Evolutionary conservation across 2,888 invertebrate genomes (phyloP).

Genomic region (Tinea trinotella): DNA sequence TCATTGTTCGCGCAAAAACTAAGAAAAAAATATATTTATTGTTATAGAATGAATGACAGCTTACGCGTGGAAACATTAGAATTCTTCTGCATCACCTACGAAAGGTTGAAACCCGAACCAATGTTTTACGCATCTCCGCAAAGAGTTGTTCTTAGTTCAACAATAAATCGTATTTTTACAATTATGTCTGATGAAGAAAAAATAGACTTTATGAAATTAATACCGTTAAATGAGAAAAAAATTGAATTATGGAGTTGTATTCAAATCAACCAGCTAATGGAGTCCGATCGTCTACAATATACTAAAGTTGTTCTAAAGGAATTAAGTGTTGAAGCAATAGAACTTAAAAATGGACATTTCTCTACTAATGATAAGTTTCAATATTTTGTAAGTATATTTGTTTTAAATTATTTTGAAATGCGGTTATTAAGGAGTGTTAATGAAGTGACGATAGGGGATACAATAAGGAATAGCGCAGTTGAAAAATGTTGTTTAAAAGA

Average conservation of each 20-base stretch:
- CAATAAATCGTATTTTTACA: conserved; percentile 38
- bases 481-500: too few species aligned
- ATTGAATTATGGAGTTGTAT: conserved; percentile 37
- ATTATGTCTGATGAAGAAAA: conserved; percentile 37
- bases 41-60: too few species aligned
- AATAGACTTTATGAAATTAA: conserved; percentile 31
- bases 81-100: conserved; percentile 38
- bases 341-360: conserved; percentile 15
- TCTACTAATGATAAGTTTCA: conserved; percentile 18
- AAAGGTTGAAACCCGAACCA: conserved; percentile 32
- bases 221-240: conserved; percentile 33
- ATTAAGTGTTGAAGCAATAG: conserved; percentile 27
- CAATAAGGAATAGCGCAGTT: too few species aligned
- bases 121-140: conserved; percentile 42
- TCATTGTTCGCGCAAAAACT: conserved; percentile 21
- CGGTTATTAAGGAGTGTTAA: background rate
- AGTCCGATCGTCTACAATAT: conserved; percentile 29
- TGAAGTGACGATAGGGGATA: too few species aligned
- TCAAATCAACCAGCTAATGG: conserved; percentile 37
- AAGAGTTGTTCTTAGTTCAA: conserved; percentile 34
- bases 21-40: conserved; percentile 15
- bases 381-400: conserved; percentile 30
- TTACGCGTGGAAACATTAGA: too few species aligned
- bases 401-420: background rate
- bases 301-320: conserved; percentile 31